Percentiles rank a stretch among this genome's conserved stretches.
Conservation (phyloP, 1,140 invertebrate species). For the Chionoecetes opilio region DNA sequence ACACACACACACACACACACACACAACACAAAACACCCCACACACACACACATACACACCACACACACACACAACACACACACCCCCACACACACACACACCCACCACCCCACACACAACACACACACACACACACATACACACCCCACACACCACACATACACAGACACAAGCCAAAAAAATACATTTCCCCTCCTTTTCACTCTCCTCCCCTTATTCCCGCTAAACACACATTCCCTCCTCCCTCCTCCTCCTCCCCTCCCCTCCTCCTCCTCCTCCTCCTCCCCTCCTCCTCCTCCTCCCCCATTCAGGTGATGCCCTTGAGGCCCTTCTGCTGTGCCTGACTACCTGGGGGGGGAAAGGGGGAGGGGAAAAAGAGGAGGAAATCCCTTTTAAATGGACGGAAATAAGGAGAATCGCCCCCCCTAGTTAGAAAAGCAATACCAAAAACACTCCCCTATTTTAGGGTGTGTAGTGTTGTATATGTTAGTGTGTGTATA, state of each 20-base stretch:
- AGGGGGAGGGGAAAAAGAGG: constrained; percentile 11
- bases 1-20: constrained; percentile 8
- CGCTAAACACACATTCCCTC: neutral
- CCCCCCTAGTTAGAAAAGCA: neutral
- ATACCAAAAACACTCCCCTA: neutral
- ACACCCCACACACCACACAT: neutral
- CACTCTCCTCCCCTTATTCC: neutral
- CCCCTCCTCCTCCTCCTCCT: constrained; percentile 4
- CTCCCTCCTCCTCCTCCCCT: neutral
- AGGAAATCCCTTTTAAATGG: neutral
- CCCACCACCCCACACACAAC: too few species aligned
- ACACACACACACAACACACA: too few species aligned
- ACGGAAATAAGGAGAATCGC: neutral
- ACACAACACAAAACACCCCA: neutral
- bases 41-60: neutral
- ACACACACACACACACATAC: neutral
- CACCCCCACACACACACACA: too few species aligned
- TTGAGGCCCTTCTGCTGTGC: neutral
- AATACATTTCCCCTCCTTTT: neutral
- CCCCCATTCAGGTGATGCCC: neutral
- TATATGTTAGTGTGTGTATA: neutral
- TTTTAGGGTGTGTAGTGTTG: neutral
- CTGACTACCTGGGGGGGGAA: neutral
- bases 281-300: neutral
- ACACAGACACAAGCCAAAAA: neutral